Conservation (phyloP, 2,888 invertebrate species). For the Sclerodermus sp. region DNA sequence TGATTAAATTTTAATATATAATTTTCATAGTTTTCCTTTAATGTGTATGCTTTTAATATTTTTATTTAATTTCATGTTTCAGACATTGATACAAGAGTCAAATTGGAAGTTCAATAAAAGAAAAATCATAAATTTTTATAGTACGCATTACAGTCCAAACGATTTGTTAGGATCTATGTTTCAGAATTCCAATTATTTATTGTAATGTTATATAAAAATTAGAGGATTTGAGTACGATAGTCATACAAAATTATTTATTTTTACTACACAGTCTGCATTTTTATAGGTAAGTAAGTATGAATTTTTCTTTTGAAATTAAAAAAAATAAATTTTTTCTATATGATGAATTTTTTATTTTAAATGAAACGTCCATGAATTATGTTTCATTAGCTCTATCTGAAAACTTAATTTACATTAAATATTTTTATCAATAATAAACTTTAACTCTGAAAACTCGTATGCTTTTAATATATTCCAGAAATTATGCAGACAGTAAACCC, state of each 20-base stretch:
- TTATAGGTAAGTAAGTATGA: too few species aligned
- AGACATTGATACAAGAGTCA: not conserved
- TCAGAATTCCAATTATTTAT: too few species aligned
- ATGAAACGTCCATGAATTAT: not conserved
- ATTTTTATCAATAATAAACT: constrained; percentile 31
- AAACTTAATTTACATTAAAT: not conserved
- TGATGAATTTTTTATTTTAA: not conserved
- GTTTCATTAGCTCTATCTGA: not conserved
- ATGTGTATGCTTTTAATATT: not conserved
- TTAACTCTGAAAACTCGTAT: not conserved
- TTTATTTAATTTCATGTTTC: constrained; percentile 1
- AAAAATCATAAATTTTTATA: too few species aligned
- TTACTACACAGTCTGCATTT: too few species aligned
- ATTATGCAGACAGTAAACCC: too few species aligned
- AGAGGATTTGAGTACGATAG: too few species aligned
- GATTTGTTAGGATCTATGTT: too few species aligned
- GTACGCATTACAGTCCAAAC: too few species aligned
- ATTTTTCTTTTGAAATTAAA: too few species aligned
- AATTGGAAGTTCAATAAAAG: too few species aligned
- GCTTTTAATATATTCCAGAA: not conserved
- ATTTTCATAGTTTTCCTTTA: not conserved
- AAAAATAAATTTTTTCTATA: not conserved
- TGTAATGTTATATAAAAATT: too few species aligned
- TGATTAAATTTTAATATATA: constrained; percentile 16
- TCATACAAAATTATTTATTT: too few species aligned